Evolutionary conservation across 2,888 invertebrate species (phyloP), one percentile per base, ranked within the genome.

Genomic region (Resseliella maxima): DNA sequence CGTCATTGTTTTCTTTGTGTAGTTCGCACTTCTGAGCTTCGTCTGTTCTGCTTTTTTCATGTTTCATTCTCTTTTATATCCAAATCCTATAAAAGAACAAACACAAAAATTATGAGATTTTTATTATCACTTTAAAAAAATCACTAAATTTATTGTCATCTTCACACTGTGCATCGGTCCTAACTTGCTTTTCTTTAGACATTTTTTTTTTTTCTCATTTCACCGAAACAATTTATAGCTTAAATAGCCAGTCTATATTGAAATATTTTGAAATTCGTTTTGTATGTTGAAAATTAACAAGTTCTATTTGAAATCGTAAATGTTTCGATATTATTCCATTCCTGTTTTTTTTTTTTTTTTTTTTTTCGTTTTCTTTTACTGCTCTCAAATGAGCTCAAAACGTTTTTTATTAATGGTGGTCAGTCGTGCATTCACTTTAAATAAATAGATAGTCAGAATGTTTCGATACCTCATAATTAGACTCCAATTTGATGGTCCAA

Each of bases 141-240:
- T 83, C 83, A 83, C 38, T 83, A n/a, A 38, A 83, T 83, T 83
- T 83, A 83, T 83, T 83, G 83, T 83, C 83, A 83, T 38, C 38
- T 36, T 83, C 83, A 83, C 83, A 72, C 38, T 38, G 83, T 83
- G 24, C 35, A 35, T 35, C 35, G 36, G 21, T 35, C 72, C 72
- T 35, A 72, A 72, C 72, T 35, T 35, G 35, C 72, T 72, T 72
- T 72, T 27, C 27, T 64, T 18, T 50, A 6, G 5, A 50, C 21
- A 12, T 50, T 50, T 50, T 50, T 50, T 50, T 24, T 6, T 50
- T 18, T 2, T 50, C 21, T 21, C 21, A 50, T 8, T 21, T 18
- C 50, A 2, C 2, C 59, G 24, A 59, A 27, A 27, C 6, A 31
- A 31, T 72, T 72, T 72, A 31, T 72, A 72, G 72, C 72, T n/a